Base-by-base conservation (phyloP, 2,888 invertebrate species). In the Diaperis boleti region DNA sequence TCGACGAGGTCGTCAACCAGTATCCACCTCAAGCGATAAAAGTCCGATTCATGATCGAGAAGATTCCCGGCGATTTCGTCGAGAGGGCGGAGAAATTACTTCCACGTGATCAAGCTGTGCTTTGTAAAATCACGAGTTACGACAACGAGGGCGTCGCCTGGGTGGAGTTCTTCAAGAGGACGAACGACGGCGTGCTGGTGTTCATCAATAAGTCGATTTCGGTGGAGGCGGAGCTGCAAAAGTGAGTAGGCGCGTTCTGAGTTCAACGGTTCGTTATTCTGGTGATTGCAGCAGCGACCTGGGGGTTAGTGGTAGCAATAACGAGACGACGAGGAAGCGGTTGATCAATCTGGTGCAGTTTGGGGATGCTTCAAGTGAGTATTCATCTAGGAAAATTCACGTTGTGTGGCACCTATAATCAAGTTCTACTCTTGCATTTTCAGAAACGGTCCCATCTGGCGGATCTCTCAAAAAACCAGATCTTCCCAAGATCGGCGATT, bases 91-190 rank as follows among this genome's bases (percentile, higher is more conserved):
- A 59, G 0, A 76, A 79, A 47, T 69, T 86, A 68, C 79, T 85
- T 49, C 87, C 88, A 0, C 83, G 86, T 65, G 86, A 86, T 57
- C 85, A 86, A 68, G 78, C 86, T 59, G 82, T 92, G 67, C 83
- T 90, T 18, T 81, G 83, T 8, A 84, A 83, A 71, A 75, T 83
- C 3, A 70, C 82, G 0, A 68, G 66, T 22, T 66, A 70, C n/a
- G 71, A 70, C n/a, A 67, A 71, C 68, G 74, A 72, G 45, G 72
- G 74, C 14, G 69, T 79, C 6, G 85, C 86, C 3, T 73, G 85
- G 59, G 89, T 91, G 1, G 90, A 90, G 75, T 84, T 92, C 52
- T 91, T 89, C 80, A 89, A 88, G 72, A 85, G 91, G 72, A 83
- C 87, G 50, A 85, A 85, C 10, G 86, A 86, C 68, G 86, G 87